Conservation (phyloP, 2,797 vertebrate genomes). For the Acanthurus lineatus region DNA sequence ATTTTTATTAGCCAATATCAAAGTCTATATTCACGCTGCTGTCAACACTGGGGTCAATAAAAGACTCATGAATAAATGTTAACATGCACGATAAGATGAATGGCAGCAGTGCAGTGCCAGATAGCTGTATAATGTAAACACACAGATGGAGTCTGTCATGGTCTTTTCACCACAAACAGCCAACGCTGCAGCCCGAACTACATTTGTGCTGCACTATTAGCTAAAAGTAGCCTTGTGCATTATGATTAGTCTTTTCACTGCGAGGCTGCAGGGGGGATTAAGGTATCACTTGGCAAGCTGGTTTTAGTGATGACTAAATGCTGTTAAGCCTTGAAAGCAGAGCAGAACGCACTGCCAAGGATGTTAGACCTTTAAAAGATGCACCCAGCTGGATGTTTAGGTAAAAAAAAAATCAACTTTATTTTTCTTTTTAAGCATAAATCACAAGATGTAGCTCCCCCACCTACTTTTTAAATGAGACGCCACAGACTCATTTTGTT, state of each 20-base stretch:
- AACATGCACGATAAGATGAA: slow-evolving; percentile 4
- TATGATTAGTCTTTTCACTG: slow-evolving; percentile 57
- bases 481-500: slow-evolving; percentile 10
- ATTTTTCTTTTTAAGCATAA: background rate
- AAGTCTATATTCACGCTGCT: slow-evolving; percentile 7
- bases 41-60: slow-evolving; percentile 12
- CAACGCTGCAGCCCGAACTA: slow-evolving; percentile 4
- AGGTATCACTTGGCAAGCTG: slow-evolving; percentile 73
- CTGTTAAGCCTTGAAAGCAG: slow-evolving; percentile 67
- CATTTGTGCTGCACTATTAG: slow-evolving; percentile 32
- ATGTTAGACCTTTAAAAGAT: slow-evolving; percentile 27
- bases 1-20: slow-evolving; percentile 30
- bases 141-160: slow-evolving; percentile 15
- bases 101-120: background rate
- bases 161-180: slow-evolving; percentile 3
- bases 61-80: background rate
- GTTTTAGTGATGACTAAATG: slow-evolving; percentile 73
- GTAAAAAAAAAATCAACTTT: slow-evolving; percentile 24
- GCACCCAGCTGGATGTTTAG: slow-evolving; percentile 1
- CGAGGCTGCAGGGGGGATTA: slow-evolving; percentile 63
- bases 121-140: slow-evolving; percentile 7
- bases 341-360: slow-evolving; percentile 22
- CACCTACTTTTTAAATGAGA: slow-evolving; percentile 27
- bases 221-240: slow-evolving; percentile 66
- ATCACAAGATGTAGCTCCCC: slow-evolving; percentile 2